phyloP scores from a whole-genome alignment of 2,113 vertebrate genomes.

The Promerops cafer region DNA sequence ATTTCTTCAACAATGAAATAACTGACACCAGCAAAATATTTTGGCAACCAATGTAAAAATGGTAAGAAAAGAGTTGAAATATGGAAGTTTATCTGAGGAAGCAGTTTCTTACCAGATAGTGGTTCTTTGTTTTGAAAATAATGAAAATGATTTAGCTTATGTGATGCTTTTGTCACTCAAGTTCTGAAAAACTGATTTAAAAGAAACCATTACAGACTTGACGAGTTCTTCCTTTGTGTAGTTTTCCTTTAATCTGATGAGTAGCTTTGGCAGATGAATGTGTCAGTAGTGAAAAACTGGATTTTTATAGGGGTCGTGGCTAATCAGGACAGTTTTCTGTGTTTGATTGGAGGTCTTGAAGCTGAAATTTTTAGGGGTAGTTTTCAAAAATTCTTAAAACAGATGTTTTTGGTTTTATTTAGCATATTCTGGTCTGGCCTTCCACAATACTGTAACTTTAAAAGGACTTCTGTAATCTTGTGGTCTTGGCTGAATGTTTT shows the following conservation, averaged over 20 bases:
- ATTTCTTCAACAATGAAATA: neutral
- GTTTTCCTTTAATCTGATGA: slow-evolving; percentile 19
- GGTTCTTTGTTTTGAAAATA: slow-evolving; percentile 57
- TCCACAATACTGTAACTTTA: neutral
- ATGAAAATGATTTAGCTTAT: neutral
- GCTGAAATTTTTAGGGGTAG: neutral
- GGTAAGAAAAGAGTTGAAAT: neutral
- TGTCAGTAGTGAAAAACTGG: neutral
- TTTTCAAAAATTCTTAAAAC: neutral
- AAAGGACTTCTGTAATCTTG: neutral
- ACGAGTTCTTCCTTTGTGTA: neutral
- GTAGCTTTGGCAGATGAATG: neutral
- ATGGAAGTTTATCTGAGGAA: neutral
- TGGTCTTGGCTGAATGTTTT: neutral
- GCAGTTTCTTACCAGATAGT: slow-evolving; percentile 10
- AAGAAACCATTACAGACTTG: neutral
- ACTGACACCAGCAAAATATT: slow-evolving; percentile 12
- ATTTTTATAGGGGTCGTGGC: neutral
- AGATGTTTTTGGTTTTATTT: neutral
- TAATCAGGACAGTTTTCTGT: neutral
- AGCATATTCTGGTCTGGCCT: neutral
- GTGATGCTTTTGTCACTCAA: neutral
- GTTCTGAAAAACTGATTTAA: slow-evolving; percentile 17
- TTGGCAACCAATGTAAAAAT: neutral
- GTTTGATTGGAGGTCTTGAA: neutral